phyloP scores from a whole-genome alignment of 2,113 vertebrate genomes.

The Tragelaphus imberbis region DNA sequence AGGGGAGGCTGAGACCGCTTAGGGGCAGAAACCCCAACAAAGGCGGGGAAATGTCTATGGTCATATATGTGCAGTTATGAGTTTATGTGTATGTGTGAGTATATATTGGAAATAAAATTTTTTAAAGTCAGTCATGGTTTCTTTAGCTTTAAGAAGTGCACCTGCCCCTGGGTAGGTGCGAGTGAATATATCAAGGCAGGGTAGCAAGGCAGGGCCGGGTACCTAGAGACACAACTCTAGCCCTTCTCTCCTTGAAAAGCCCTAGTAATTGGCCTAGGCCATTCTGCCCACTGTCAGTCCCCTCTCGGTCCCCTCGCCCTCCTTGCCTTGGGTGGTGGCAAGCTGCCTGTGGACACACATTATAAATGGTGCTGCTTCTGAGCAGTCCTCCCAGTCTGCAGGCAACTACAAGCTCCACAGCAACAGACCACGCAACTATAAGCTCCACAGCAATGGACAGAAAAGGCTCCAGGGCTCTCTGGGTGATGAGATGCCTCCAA shows the following conservation, averaged over 20 bases:
- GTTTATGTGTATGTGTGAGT: background rate
- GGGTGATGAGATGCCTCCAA: background rate
- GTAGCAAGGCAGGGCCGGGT: fast-evolving
- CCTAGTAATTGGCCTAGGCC: too few species aligned
- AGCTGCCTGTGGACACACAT: background rate
- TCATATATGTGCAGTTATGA: background rate
- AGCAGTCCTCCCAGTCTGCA: background rate
- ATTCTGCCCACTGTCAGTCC: background rate
- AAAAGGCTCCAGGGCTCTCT: background rate
- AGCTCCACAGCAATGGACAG: background rate
- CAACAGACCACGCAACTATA: too few species aligned
- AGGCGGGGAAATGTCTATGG: background rate
- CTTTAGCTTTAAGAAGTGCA: background rate
- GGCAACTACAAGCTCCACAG: too few species aligned
- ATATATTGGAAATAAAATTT: background rate
- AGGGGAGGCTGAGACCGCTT: background rate
- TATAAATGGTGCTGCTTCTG: background rate
- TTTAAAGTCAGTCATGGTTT: background rate
- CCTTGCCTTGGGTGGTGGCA: background rate
- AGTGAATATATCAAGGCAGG: background rate
- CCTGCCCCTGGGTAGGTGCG: background rate
- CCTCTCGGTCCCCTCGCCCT: background rate
- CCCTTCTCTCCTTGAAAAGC: background rate
- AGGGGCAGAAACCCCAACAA: background rate
- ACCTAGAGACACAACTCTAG: background rate